Percentiles rank a stretch among this genome's conserved stretches.
These are phyloP conservation scores for Mystacides longicornis DNA, from an alignment of 2,888 invertebrate genomes.

Conservation along the genomic window DNA sequence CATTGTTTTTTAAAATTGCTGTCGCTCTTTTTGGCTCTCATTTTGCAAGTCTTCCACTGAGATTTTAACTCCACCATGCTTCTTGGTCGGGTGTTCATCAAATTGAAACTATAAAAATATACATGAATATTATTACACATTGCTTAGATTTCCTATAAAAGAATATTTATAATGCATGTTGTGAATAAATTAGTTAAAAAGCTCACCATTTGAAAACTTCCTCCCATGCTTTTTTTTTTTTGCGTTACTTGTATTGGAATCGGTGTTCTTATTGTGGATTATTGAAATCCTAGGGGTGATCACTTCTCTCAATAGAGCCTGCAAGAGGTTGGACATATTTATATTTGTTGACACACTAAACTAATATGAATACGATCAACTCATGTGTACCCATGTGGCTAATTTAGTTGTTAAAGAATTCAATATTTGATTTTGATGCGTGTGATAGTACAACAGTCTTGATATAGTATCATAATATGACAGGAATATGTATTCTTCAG, in stretches of 20 bases:
- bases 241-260: not conserved
- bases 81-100: not conserved
- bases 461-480: not conserved
- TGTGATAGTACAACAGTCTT: not conserved
- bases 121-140: not conserved
- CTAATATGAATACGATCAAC: not conserved
- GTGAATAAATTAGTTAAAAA: not conserved
- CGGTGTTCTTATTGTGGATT: not conserved
- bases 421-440: not conserved
- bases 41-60: not conserved
- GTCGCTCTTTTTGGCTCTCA: not conserved
- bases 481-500: too few relatives aligned
- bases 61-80: not conserved
- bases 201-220: not conserved
- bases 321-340: not conserved
- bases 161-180: not conserved
- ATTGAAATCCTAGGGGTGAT: not conserved
- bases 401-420: not conserved
- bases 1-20: not conserved
- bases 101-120: not conserved
- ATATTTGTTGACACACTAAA: not conserved
- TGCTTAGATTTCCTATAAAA: not conserved
- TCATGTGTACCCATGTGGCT: not conserved
- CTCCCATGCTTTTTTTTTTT: slow-evolving; percentile 1
- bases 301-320: not conserved